Evolutionary conservation across 2,888 invertebrate genomes (phyloP).

Genomic region (Leucophenga montana): DNA sequence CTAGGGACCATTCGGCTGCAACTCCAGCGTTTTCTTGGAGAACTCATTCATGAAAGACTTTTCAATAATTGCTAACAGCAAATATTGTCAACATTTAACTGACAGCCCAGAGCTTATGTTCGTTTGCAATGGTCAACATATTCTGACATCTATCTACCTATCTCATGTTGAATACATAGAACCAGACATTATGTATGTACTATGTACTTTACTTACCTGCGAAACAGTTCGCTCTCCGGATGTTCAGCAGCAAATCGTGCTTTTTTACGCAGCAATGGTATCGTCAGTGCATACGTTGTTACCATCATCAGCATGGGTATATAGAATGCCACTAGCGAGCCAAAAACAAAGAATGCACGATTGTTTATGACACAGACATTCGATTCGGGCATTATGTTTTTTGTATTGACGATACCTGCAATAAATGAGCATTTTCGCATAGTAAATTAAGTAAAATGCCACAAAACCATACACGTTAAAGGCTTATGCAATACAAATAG

Average conservation of each 20-base stretch:
- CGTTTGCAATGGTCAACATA: no score
- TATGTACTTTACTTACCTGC: slow-evolving; percentile 68
- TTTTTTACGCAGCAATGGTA: slow-evolving; percentile 86
- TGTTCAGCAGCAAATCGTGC: slow-evolving; percentile 82
- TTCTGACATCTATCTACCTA: no score
- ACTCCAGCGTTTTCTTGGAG: no score
- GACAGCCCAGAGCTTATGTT: no score
- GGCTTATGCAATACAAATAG: neutral
- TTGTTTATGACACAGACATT: slow-evolving; percentile 88
- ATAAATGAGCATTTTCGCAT: slow-evolving; percentile 27
- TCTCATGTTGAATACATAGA: no score
- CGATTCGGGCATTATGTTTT: slow-evolving; percentile 87
- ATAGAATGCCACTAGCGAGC: slow-evolving; percentile 94
- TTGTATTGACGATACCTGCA: slow-evolving; percentile 82
- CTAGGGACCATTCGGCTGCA: no score
- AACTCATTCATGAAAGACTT: no score
- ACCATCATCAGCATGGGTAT: slow-evolving; percentile 97
- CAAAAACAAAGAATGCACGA: slow-evolving; percentile 89
- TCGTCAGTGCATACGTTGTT: slow-evolving; percentile 91
- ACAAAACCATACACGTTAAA: neutral
- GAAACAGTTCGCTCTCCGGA: slow-evolving; percentile 77
- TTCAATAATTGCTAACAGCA: no score
- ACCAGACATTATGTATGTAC: no score
- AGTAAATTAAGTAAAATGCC: neutral
- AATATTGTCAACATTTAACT: no score